Base-by-base conservation (phyloP, 2,888 invertebrate genomes). In the Dolichopus griseipennis region DNA sequence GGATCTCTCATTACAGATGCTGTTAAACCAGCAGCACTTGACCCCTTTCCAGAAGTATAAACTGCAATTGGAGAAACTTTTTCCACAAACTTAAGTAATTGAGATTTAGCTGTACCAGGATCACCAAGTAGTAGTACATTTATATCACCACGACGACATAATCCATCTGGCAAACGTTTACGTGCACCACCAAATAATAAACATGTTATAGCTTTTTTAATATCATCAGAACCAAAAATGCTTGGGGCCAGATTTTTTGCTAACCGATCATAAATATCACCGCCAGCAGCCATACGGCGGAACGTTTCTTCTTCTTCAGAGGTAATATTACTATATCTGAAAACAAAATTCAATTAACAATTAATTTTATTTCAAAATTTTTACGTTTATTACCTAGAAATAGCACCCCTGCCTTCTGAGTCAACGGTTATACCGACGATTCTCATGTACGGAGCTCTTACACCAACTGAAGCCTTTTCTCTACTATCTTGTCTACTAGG, bases 21-120 rank as follows among this genome's bases (percentile, higher is more conserved):
- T 27, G 99, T 99, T 61, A 99, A 86, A 81, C 99, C 99, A 70
- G 99, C 99, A 2, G 99, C 99, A 75, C 97, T 97, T 72, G 97
- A 97, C 3, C 99, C 99, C 83, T 99, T 99, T n/a, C 99, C 99
- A 0, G 97, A 98, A 0, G 98, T 99, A 79, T 99, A 99, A 5
- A 97, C 93, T 0, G 91, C 95, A 74, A 97, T 92, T 0, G 97
- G 97, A 0, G 97, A 86, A 22, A 95, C 95, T 75, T 90, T 90
- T 81, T 99, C 97, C 0, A 97, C 97, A 78, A 99, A 99, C 83
- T 99, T 99, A 12, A 99, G 83, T 69, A 99, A 83, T 79, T 99
- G 99, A 0, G 97, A 97, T 81, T 99, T 99, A n/a, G 99, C 99
- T 0, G 99, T 99, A 76, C 99, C 99, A 0, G 99, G 99, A 84